Evolutionary conservation across 2,888 invertebrate genomes (phyloP), one percentile per base, ranked within the genome.

Genomic region (Catocala fraxini): DNA sequence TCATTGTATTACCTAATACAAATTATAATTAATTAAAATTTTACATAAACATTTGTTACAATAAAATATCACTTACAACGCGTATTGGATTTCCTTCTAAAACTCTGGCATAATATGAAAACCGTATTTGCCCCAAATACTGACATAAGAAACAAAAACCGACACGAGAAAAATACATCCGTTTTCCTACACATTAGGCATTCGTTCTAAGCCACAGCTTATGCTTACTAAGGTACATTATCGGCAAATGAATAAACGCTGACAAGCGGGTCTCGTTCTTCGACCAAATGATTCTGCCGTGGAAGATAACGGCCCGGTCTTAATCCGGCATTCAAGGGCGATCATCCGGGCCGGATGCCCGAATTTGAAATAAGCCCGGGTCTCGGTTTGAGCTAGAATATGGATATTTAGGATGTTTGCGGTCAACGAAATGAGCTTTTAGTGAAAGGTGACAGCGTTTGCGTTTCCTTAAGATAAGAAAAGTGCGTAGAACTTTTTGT

Each of bases 241-340:
- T 76, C 68, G 67, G 62, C 55, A 74, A 77, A 77, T 77, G 72
- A 77, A 80, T 82, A 84, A 84, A 84, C 77, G 84, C 82, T 84
- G 84, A 82, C 82, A 75, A 68, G 67, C 70, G 71, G 49, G 39
- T 49, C 63, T 63, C 63, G 55, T 77, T 81, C 80, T 72, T 73
- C 74, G 66, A 64, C 69, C 67, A 74, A 78, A 78, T 77, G 71
- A 76, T 76, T 65, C 64, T 69, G 79, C 69, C 73, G 71, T 62
- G 60, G 71, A 63, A 76, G 85, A 85, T 85, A 83, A 83, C 80
- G 74, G 79, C 71, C 57, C 60, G 57, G 64, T 63, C 67, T 74
- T 77, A 77, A 77, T 77, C 78, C 77, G 51, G 74, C 71, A 80
- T 79, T 80, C 73, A 75, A 59, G 63, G 62, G 67, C 72, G 73